These are phyloP conservation scores for Epistrophella euchroma DNA, from an alignment of 2,888 invertebrate species.

Conservation along the genomic window DNA sequence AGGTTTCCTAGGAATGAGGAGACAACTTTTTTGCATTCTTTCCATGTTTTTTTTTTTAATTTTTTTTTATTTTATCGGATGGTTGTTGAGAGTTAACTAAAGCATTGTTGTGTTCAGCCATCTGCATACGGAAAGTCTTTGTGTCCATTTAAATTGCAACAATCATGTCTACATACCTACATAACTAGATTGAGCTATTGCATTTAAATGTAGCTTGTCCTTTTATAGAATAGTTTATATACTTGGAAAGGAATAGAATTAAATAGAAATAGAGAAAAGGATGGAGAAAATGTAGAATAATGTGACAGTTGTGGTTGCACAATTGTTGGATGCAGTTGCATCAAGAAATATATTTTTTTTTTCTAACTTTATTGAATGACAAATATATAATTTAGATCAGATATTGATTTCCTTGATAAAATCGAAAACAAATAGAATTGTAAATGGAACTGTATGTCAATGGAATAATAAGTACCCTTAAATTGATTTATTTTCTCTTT, in stretches of 20 bases:
- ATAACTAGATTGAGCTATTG: constrained; percentile 45
- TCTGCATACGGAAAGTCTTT: constrained; percentile 53
- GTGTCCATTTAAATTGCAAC: constrained; percentile 73
- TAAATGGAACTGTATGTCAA: background rate
- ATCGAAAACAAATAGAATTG: background rate
- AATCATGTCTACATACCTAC: too few species aligned
- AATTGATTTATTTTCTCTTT: too few species aligned
- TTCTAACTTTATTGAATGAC: background rate
- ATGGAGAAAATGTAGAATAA: constrained; percentile 41
- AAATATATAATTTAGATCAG: background rate
- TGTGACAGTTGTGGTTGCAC: constrained; percentile 68
- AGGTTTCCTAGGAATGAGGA: background rate
- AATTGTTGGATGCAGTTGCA: constrained; percentile 56
- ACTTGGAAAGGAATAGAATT: background rate
- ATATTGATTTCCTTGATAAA: constrained; percentile 12
- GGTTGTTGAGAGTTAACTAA: constrained; percentile 46
- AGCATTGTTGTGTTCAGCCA: constrained; percentile 51
- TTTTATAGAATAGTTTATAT: background rate
- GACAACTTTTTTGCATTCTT: constrained; percentile 38
- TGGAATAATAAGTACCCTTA: too few species aligned
- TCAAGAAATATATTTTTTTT: constrained; percentile 15
- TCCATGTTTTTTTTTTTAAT: constrained; percentile 36
- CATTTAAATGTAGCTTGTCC: constrained; percentile 60
- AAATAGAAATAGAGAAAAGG: background rate
- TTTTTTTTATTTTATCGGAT: constrained; percentile 19